Evolutionary conservation across 2,113 vertebrate genomes (phyloP), one percentile per base, ranked within the genome.

Genomic region (Piaya cayana): DNA sequence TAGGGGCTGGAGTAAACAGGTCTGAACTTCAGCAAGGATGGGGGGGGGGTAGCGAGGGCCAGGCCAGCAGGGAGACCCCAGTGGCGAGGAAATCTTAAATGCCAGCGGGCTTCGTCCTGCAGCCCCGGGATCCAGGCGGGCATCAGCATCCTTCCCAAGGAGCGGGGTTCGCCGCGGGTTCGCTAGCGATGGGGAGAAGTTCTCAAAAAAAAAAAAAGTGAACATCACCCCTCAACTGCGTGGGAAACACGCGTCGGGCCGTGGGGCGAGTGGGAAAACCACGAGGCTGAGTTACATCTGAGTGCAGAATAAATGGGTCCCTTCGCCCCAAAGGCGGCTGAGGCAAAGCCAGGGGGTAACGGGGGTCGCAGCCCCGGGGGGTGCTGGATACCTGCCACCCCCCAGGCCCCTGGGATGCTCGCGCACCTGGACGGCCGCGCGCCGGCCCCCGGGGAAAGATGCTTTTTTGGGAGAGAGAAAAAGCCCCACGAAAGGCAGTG

Each of bases 1-100:
- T 83, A 68, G 27, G 80, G 87, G 85, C 81, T 94, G 88, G 82
- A 97, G 95, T 96, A 97, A 98, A 96, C 88, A 96, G 95, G 87
- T 90, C 91, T 97, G 95, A 97, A 97, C 94, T 97, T 97, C 90
- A 86, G 90, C 91, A 39, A 95, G 68, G n/a, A n/a, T n/a, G n/a
- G 88, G 86, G 95, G 74, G 90, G 74, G n/a, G 72, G 45, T 64
- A 87, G 77, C 81, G 76, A 75, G 84, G 96, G 81, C 86, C 68
- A 43, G 89, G 49, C 82, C 27, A 47, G 43, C 49, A 64, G 89
- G 49, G 59, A 55, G 39, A 55, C 36, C 32, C 8, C 37, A 88
- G 84, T 39, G 76, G 37, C 6, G 29, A 71, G 69, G 81, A 92
- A 86, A 53, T 9, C 30, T 11, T n/a, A 22, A 53, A 49, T 86